phyloP scores from a whole-genome alignment of 2,888 invertebrate genomes.

The Phyllotreta striolata region DNA sequence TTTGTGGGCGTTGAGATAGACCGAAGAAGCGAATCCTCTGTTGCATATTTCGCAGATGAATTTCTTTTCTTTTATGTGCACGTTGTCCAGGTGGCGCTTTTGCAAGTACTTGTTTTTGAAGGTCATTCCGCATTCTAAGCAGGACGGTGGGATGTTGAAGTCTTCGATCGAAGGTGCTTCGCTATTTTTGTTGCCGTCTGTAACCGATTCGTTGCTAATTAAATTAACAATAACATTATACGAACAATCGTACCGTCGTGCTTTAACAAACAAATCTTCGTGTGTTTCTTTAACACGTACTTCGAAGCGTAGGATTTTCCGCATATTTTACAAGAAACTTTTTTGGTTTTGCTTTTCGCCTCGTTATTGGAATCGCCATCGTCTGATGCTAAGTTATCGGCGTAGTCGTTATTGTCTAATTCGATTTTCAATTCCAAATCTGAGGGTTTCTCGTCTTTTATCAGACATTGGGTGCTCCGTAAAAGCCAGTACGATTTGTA shows the following conservation, averaged over 20 bases:
- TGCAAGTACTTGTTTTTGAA: constrained; percentile 54
- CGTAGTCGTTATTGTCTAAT: neutral
- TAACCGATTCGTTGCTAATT: constrained; percentile 1
- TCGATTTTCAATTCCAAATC: constrained; percentile 38
- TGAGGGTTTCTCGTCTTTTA: constrained; percentile 28
- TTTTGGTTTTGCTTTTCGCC: constrained; percentile 35
- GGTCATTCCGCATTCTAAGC: constrained; percentile 48
- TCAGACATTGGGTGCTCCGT: constrained; percentile 19
- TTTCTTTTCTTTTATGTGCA: constrained; percentile 55
- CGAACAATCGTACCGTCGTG: constrained; percentile 30
- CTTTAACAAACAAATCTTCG: constrained; percentile 40
- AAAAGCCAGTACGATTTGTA: constrained; percentile 33
- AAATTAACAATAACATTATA: neutral
- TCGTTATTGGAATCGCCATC: constrained; percentile 7
- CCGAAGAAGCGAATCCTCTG: constrained; percentile 53
- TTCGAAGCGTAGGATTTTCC: constrained; percentile 42
- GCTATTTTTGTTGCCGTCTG: constrained; percentile 15
- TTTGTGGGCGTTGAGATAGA: constrained; percentile 55
- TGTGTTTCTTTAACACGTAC: constrained; percentile 44
- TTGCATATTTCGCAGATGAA: constrained; percentile 54
- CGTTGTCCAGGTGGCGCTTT: constrained; percentile 52
- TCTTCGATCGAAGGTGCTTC: constrained; percentile 1
- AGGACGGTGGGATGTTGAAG: constrained; percentile 31
- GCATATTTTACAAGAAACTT: constrained; percentile 43
- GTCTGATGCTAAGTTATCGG: constrained; percentile 17